Evolutionary conservation across 2,888 invertebrate genomes (phyloP), one percentile per base, ranked within the genome.

Genomic region (Dorcus hopei): DNA sequence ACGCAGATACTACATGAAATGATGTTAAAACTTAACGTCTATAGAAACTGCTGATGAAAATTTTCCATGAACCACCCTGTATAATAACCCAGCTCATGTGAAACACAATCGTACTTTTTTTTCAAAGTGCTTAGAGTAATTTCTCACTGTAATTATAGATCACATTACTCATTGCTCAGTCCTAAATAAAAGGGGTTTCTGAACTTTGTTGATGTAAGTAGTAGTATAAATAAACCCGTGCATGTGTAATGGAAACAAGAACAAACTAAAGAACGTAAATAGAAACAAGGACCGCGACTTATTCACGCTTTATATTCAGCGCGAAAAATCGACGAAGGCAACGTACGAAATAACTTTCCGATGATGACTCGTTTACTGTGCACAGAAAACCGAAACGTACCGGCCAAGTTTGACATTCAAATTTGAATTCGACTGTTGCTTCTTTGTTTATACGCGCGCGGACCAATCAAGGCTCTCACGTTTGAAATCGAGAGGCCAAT

Each of bases 401-500:
- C 16, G 50, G 23, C 19, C 45, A 19, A 45, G 6, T 9, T 1
- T 11, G 14, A 41, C 7, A 45, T 23, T 23, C 9, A 49, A 23
- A 38, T 49, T 58, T 42, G 43, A 52, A 59, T 59, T 51, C 52
- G 45, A 49, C n/a, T 47, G 52, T 45, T 54, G 14, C 38, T 11
- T 6, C 19, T 49, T 38, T 45, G 23, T 16, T 39, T 43, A 38
- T 40, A n/a, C 19, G 19, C n/a, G 40, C 52, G 40, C 23, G n/a
- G 26, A 23, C 33, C 50, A 53, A 58, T 49, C 51, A 16, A 11
- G 38, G 38, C 26, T n/a, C 14, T 16, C n/a, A 19, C 6, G 23
- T 59, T 59, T 52, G 54, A 62, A 60, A 47, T 52, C 49, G 58
- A 55, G 42, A 47, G 43, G 53, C 56, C 58, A 60, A 61, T 58